Base-by-base conservation (phyloP, 2,888 invertebrate genomes). In the Creontiades dilutus region DNA sequence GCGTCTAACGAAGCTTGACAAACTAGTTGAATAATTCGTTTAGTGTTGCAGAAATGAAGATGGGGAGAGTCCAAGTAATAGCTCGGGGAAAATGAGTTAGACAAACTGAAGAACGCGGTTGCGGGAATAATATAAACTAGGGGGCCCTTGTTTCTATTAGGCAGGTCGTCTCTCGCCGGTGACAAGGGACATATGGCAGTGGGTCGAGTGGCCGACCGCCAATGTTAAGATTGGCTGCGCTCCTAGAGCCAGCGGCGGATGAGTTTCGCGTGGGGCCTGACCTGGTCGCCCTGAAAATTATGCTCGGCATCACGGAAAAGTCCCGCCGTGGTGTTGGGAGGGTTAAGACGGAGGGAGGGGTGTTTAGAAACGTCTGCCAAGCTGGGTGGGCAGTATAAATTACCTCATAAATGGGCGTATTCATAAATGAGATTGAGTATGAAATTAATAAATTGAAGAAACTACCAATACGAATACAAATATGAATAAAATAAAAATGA, bases 181-280 rank as follows among this genome's bases (percentile, higher is more conserved):
- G 82, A 82, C 82, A 82, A 82, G 82, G 82, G 82, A 82, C 82
- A 82, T 82, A 82, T 82, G 82, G 82, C 48, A 52, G 9, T 78
- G 82, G 82, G 82, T 47, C 82, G 47, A 23, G 82, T 82, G 82
- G 82, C 27, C 11, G 12, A 23, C 52, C 12, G 82, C 82, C 82
- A 82, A 82, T 47, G 52, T 82, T 82, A 82, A 52, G 68, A 68
- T 68, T 68, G 68, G 68, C 68, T 68, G 23, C 68, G 23, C 68
- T 68, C 68, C 68, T 68, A 68, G 4, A 68, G 23, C 68, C 68
- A 68, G 68, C 5, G 68, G 23, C 68, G 68, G 27, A 27, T 68
- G 23, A 68, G 68, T 68, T 68, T 68, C 11, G 2, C 1, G 68
- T 23, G 68, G 68, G 27, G 23, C 68, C 68, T 68, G 23, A 68